Conservation (phyloP, 1,140 invertebrate genomes). For the Eumaeus atala region DNA sequence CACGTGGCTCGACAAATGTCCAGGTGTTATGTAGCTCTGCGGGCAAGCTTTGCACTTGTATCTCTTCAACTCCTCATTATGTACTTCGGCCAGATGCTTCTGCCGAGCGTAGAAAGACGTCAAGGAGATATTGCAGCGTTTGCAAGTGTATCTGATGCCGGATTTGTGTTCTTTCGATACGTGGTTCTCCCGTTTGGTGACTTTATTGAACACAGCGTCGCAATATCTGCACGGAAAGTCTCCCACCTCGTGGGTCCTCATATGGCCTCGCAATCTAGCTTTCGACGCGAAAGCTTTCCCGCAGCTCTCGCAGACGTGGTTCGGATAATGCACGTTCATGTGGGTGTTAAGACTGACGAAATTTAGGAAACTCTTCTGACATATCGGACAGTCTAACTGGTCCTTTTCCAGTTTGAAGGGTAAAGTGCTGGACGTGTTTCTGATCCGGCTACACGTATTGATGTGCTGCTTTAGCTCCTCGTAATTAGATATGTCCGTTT, state of each 20-base stretch:
- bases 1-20: constrained; percentile 52
- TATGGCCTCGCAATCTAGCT: constrained; percentile 69
- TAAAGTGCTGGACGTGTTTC: constrained; percentile 40
- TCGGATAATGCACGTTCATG: constrained; percentile 65
- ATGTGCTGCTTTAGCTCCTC: constrained; percentile 45
- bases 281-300: constrained; percentile 73
- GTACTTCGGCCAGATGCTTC: constrained; percentile 54
- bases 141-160: constrained; percentile 54
- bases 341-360: constrained; percentile 64
- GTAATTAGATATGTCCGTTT: constrained; percentile 37
- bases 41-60: constrained; percentile 61
- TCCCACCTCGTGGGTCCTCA: constrained; percentile 56
- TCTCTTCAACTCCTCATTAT: constrained; percentile 55
- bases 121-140: constrained; percentile 47
- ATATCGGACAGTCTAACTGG: constrained; percentile 67
- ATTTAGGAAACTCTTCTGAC: constrained; percentile 62
- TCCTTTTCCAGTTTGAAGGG: constrained; percentile 62
- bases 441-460: constrained; percentile 36
- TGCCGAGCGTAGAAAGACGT: constrained; percentile 52
- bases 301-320: constrained; percentile 64
- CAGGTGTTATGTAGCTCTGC: constrained; percentile 53
- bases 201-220: constrained; percentile 62
- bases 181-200: constrained; percentile 55
- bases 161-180: constrained; percentile 58
- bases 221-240: constrained; percentile 59